These are phyloP conservation scores for Seriola dumerili DNA, from an alignment of 2,113 vertebrate genomes.

Conservation along the genomic window DNA sequence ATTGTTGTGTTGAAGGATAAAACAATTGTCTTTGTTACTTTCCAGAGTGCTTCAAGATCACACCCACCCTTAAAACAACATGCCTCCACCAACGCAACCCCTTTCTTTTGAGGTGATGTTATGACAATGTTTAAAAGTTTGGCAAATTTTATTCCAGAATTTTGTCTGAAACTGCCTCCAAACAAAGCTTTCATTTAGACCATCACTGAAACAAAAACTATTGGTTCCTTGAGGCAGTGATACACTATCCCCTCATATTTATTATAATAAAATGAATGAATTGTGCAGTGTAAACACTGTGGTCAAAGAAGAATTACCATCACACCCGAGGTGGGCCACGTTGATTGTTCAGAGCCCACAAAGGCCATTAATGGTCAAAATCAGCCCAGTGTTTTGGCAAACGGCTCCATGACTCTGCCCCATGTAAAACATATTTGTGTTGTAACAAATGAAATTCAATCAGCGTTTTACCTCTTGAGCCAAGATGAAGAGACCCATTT, in stretches of 20 bases:
- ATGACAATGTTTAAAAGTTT: not conserved
- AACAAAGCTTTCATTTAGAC: not conserved
- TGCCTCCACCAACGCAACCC: no score
- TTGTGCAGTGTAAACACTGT: not conserved
- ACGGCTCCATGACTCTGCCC: not conserved
- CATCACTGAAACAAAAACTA: not conserved
- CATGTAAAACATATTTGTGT: slow-evolving; percentile 25
- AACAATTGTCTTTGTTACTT: no score
- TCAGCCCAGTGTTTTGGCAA: slow-evolving; percentile 2
- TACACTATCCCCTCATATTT: not conserved
- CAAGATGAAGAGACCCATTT: slow-evolving; percentile 41
- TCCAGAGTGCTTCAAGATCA: no score
- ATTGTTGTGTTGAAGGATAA: no score
- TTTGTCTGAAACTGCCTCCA: not conserved
- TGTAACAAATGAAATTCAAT: slow-evolving; percentile 45
- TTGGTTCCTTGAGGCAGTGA: not conserved
- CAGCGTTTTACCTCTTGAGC: slow-evolving; percentile 2
- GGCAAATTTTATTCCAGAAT: no score
- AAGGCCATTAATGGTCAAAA: slow-evolving; percentile 20
- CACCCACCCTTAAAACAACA: no score
- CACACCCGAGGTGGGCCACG: not conserved
- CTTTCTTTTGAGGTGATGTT: no score
- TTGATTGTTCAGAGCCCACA: slow-evolving; percentile 27
- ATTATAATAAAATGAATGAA: slow-evolving; percentile 8
- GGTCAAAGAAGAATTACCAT: slow-evolving; percentile 6